These are phyloP conservation scores for Nematolebias whitei DNA, from an alignment of 2,113 vertebrate species.

Conservation along the genomic window DNA sequence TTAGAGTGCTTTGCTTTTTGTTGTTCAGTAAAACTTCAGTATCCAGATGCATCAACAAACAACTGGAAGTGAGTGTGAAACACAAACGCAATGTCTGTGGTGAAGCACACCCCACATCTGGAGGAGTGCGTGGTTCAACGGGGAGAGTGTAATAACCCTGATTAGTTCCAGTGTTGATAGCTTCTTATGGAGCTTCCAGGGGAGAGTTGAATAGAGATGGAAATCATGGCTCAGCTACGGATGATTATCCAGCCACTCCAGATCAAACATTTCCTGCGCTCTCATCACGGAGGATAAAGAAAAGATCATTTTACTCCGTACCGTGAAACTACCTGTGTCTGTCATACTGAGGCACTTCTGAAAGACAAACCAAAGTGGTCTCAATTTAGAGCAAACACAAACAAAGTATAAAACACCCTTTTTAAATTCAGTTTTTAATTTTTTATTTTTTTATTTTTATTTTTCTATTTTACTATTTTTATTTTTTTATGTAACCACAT, in stretches of 20 bases:
- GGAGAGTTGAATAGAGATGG: slow-evolving; percentile 67
- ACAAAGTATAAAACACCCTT: neutral
- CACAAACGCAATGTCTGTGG: neutral
- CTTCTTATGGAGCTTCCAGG: slow-evolving; percentile 60
- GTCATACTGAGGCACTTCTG: slow-evolving; percentile 10
- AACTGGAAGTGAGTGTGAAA: neutral
- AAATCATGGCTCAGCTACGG: slow-evolving; percentile 73
- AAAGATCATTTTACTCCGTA: slow-evolving; percentile 50
- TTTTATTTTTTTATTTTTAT: too few species aligned
- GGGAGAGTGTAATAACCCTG: slow-evolving; percentile 66
- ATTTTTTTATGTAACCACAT: too few species aligned
- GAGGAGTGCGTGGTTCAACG: slow-evolving; percentile 52
- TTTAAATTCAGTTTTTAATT: too few species aligned
- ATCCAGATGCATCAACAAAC: slow-evolving; percentile 22
- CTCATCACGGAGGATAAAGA: slow-evolving; percentile 71
- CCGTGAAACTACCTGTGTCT: slow-evolving; percentile 45
- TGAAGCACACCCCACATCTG: slow-evolving; percentile 49
- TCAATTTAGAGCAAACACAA: slow-evolving; percentile 8
- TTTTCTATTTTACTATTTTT: too few species aligned
- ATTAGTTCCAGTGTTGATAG: slow-evolving; percentile 71
- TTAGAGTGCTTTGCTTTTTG: neutral
- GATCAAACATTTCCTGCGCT: slow-evolving; percentile 73
- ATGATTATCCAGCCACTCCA: slow-evolving; percentile 77
- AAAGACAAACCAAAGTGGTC: slow-evolving; percentile 7
- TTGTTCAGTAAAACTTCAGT: neutral